These are phyloP conservation scores for Brenthis hecate DNA, from an alignment of 2,888 invertebrate genomes.

Conservation along the genomic window DNA sequence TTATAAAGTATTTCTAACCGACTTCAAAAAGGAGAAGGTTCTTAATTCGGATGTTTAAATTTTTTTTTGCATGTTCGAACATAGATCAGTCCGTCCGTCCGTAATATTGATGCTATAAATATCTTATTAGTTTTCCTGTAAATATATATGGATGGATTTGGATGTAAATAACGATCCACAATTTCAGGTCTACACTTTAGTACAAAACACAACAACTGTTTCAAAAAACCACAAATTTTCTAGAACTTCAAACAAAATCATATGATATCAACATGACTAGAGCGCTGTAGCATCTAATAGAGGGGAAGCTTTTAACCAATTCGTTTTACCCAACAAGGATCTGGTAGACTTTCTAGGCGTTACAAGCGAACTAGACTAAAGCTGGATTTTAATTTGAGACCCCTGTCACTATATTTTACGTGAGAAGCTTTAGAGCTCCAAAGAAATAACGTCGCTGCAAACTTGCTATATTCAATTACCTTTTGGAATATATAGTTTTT, in stretches of 20 bases:
- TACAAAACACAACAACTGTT: too few species aligned
- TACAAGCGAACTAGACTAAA: constrained; percentile 14
- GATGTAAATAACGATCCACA: too few species aligned
- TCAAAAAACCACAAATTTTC: too few species aligned
- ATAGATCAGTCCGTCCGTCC: too few species aligned
- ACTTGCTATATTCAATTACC: not conserved
- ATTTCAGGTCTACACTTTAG: too few species aligned
- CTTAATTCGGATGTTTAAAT: too few species aligned
- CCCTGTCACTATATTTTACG: constrained; percentile 23
- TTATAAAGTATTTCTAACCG: too few species aligned
- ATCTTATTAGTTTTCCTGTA: too few species aligned
- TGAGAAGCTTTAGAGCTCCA: constrained; percentile 24
- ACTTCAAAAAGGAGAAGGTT: too few species aligned
- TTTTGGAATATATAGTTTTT: not conserved
- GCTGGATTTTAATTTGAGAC: constrained; percentile 32
- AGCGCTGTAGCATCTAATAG: not conserved
- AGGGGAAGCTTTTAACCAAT: constrained; percentile 5
- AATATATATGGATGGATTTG: too few species aligned
- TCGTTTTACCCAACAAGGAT: constrained; percentile 10
- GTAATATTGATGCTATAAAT: too few species aligned
- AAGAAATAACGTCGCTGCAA: constrained; percentile 15
- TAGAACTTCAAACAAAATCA: not conserved
- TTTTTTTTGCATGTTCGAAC: too few species aligned
- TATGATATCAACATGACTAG: not conserved
- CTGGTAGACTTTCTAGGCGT: constrained; percentile 10